Percentiles rank a stretch among this genome's conserved stretches.
These are phyloP conservation scores for Simalia tracyae DNA, from an alignment of 2,797 vertebrate species.

Conservation along the genomic window DNA sequence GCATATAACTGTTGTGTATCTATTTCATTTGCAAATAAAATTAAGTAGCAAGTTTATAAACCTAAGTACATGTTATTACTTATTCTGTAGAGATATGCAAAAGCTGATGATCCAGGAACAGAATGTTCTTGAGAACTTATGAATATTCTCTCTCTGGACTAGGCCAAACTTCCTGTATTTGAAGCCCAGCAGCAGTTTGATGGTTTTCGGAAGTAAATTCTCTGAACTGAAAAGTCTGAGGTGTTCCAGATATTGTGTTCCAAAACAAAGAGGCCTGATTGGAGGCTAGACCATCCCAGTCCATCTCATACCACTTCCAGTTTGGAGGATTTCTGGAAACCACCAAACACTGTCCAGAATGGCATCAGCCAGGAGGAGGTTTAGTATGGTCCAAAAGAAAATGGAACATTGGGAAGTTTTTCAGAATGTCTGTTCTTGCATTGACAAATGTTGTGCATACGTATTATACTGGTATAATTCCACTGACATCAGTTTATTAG, in stretches of 20 bases:
- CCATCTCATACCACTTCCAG: neutral
- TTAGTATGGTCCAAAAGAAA: neutral
- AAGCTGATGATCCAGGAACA: neutral
- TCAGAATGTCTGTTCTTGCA: neutral
- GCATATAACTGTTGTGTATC: neutral
- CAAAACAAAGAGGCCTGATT: neutral
- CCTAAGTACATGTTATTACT: neutral
- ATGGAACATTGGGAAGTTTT: neutral
- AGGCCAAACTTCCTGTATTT: neutral
- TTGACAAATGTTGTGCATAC: neutral
- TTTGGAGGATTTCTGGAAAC: neutral
- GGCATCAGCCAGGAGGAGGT: neutral
- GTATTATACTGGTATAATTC: neutral
- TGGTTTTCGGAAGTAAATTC: neutral
- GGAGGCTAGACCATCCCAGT: neutral
- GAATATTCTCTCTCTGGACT: neutral
- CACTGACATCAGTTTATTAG: neutral
- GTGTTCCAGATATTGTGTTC: neutral
- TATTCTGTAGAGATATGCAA: neutral
- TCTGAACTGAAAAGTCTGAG: neutral
- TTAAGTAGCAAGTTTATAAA: neutral
- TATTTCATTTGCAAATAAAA: neutral
- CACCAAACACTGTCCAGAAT: neutral
- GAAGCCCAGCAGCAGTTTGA: neutral
- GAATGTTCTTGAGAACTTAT: neutral